Conservation (phyloP, 2,113 vertebrate genomes). For the Setophaga petechia region DNA sequence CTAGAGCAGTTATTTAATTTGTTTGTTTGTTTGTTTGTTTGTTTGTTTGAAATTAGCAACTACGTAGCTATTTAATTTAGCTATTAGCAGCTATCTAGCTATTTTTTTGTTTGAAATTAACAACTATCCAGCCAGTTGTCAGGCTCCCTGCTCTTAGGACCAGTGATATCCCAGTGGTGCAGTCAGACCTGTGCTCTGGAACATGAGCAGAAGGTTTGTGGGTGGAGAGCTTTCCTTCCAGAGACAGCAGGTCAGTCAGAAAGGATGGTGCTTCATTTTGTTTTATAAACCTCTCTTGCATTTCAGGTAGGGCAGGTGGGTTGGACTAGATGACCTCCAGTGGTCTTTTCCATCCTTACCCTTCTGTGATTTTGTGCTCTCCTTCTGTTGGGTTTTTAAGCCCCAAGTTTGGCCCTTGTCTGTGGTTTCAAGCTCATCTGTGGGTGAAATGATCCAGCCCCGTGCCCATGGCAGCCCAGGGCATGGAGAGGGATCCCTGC, state of each 20-base stretch:
- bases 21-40: too few relatives aligned
- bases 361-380: neutral
- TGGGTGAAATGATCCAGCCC: neutral
- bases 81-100: too few relatives aligned
- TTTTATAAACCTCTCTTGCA: neutral
- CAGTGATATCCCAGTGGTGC: neutral
- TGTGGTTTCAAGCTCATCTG: neutral
- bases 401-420: neutral
- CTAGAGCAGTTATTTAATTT: neutral
- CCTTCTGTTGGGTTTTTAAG: neutral
- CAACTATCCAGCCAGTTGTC: neutral
- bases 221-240: neutral
- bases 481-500: neutral
- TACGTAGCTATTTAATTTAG: neutral
- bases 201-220: neutral
- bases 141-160: neutral
- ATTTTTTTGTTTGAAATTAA: neutral
- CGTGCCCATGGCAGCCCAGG: rapidly evolving
- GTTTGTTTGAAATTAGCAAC: neutral
- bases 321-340: neutral
- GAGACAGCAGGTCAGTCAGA: neutral
- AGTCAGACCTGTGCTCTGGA: neutral
- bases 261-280: neutral
- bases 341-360: neutral
- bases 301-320: neutral